Evolutionary conservation across 92 coral and sea anemone species (phyloP), one percentile per base, ranked within the genome.

Genomic region (Epizoanthus stellaris): DNA sequence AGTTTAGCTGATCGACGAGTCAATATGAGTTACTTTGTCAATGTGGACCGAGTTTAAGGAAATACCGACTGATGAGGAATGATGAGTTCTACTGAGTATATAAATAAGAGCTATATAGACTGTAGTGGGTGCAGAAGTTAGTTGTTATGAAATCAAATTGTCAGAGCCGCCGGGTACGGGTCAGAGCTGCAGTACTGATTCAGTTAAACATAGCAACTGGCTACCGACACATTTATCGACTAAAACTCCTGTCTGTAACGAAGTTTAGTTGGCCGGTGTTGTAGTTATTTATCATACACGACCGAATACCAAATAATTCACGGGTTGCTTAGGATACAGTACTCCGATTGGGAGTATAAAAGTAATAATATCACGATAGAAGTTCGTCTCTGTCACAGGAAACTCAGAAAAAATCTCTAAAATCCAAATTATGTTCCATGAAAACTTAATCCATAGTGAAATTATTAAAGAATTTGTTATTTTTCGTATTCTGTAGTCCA

Each of bases 301-400:
- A 67, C 12, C 20, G 20, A 40, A 67, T 36, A 67, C 42, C 8
- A 67, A 67, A 67, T n/a, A 67, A 67, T 68, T 15, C 23, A 38
- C 30, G 17, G 42, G 7, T 12, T 68, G 21, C 45, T 68, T 15
- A 15, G 43, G 39, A 57, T 30, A 47, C 58, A 30, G 38, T 7
- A 12, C 20, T 14, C 42, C 4, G 38, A 12, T 14, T 4, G 6
- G 63, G 45, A 73, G 30, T n/a, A n/a, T n/a, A n/a, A 60, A 52
- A 47, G 11, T 47, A n/a, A 16, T 40, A 79, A 79, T 42, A 76
- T 42, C 67, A 23, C 25, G 25, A 23, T 23, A 23, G 25, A 23
- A 23, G 0, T 40, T 49, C 19, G 68, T 54, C 43, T 53, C 72
- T 61, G 83, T 79, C 83, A 79, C 72, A 70, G 71, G 83, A 60